Conservation (phyloP, 2,888 invertebrate genomes). For the Harpalus rufipes region DNA sequence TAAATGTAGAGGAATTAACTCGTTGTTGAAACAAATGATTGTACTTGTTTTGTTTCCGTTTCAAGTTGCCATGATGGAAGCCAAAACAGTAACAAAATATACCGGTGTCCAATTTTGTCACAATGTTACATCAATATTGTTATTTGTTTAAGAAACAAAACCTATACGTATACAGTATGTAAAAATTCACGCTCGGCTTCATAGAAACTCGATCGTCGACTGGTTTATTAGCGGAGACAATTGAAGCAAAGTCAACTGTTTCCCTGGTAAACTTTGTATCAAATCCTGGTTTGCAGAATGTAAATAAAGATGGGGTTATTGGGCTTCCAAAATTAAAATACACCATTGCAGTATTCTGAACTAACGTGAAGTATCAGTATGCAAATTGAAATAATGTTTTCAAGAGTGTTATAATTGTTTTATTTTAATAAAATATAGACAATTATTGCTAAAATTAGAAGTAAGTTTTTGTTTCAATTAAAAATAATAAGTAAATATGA, state of each 20-base stretch:
- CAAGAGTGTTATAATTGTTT: too few relatives aligned
- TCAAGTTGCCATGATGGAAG: not conserved
- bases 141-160: not conserved
- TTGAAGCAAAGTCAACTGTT: not conserved
- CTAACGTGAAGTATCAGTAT: too few relatives aligned
- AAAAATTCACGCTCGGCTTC: not conserved
- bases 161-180: not conserved
- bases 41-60: not conserved
- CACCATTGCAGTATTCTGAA: too few relatives aligned
- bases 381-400: too few relatives aligned
- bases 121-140: not conserved
- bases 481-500: too few relatives aligned
- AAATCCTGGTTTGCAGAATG: slow-evolving; percentile 22
- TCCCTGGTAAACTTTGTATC: slow-evolving; percentile 36
- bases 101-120: not conserved
- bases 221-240: not conserved
- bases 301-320: slow-evolving; percentile 20
- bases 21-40: not conserved
- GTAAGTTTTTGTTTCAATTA: too few relatives aligned
- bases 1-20: not conserved
- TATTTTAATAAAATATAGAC: too few relatives aligned
- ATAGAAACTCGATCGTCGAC: not conserved
- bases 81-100: not conserved
- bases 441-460: too few relatives aligned
- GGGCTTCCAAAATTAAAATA: not conserved